Evolutionary conservation across 2,797 vertebrate genomes (phyloP).

Genomic region (Anomalospiza imberbis): DNA sequence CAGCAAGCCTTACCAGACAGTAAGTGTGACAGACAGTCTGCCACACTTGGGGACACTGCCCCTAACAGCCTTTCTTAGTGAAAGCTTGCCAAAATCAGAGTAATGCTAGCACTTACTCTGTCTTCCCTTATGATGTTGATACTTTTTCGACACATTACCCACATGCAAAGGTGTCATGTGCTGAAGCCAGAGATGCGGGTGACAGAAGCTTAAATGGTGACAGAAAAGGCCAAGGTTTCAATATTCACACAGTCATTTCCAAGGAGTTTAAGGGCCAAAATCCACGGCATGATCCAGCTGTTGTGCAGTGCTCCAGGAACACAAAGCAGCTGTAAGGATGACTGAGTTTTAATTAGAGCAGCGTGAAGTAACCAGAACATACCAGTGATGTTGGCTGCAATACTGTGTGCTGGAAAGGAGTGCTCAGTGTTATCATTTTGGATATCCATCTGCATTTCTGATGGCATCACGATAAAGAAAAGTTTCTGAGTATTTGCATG

Average conservation of each 20-base stretch:
- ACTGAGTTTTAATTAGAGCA: slow-evolving; percentile 14
- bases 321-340: slow-evolving; percentile 21
- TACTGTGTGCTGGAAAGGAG: not conserved
- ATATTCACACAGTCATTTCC: not conserved
- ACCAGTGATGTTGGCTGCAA: not conserved
- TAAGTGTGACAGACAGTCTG: not conserved
- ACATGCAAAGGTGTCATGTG: not conserved
- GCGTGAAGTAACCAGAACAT: slow-evolving; percentile 9
- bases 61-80: not conserved
- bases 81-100: not conserved
- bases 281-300: slow-evolving; percentile 9
- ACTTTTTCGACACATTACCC: not conserved
- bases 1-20: not conserved
- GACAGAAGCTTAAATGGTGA: not conserved
- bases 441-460: not conserved
- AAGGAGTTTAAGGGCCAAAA: not conserved
- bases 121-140: not conserved
- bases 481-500: not conserved
- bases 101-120: not conserved
- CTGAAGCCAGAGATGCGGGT: not conserved
- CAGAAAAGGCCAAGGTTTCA: not conserved
- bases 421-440: not conserved
- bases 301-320: slow-evolving; percentile 2
- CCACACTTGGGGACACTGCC: not conserved
- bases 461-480: not conserved